Evolutionary conservation across 92 coral and sea anemone genomes (phyloP).

Genomic region (Phenganax marumi): DNA sequence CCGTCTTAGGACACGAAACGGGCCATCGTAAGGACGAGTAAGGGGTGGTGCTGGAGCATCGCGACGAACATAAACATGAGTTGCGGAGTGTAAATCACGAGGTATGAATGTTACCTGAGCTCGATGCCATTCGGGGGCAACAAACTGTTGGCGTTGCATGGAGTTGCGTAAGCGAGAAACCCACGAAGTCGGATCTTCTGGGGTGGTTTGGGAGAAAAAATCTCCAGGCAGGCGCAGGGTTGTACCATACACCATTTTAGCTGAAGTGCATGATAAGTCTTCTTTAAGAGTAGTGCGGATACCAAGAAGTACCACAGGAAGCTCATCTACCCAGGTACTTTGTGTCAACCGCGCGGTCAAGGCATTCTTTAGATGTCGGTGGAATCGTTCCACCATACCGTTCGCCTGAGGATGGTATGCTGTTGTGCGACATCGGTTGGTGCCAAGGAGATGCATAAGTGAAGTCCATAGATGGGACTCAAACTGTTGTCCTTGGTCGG

Average conservation of each 20-base stretch:
- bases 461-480: conserved; percentile 2
- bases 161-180: conserved; percentile 27
- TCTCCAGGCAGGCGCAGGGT: conserved; percentile 55
- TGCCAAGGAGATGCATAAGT: conserved; percentile 24
- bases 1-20: conserved; percentile 44
- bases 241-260: conserved; percentile 48
- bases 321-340: conserved; percentile 30
- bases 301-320: conserved; percentile 40
- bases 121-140: neutral
- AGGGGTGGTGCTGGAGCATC: conserved; percentile 46
- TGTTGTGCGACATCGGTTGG: conserved; percentile 1
- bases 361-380: neutral
- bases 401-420: conserved; percentile 34
- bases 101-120: conserved; percentile 16
- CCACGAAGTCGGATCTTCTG: conserved; percentile 36
- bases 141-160: conserved; percentile 27
- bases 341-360: neutral
- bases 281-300: conserved; percentile 38
- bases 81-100: conserved; percentile 43
- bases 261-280: conserved; percentile 42
- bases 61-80: conserved; percentile 48
- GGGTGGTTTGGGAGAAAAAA: conserved; percentile 19
- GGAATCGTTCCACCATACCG: conserved; percentile 16
- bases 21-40: conserved; percentile 54
- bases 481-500: conserved; percentile 26